Percentiles rank a stretch among this genome's conserved stretches.
Evolutionary conservation across 2,113 vertebrate species (phyloP).

Genomic region (Mustelus asterias): DNA sequence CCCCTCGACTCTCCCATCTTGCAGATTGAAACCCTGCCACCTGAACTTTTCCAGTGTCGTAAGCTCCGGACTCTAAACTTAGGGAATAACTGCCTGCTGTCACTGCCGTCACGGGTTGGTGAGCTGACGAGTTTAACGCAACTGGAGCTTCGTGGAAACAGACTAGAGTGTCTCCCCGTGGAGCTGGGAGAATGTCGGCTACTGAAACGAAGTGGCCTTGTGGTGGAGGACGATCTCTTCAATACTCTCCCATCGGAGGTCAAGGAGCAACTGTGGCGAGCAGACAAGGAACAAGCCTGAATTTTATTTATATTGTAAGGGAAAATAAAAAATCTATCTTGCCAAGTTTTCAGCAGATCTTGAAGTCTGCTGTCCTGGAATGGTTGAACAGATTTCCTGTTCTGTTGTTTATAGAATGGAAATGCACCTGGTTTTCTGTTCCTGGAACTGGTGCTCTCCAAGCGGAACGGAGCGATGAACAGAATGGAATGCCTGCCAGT

Average conservation of each 20-base stretch:
- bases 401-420: neutral
- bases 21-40: constrained; percentile 85
- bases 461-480: neutral
- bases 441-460: neutral
- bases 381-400: neutral
- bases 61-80: constrained; percentile 87
- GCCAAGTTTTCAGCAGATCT: constrained; percentile 17
- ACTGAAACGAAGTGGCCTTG: constrained; percentile 79
- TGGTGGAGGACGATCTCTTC: constrained; percentile 93
- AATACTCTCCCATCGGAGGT: constrained; percentile 85
- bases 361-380: neutral
- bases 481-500: constrained; percentile 26
- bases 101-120: constrained; percentile 79
- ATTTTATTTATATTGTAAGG: constrained; percentile 16
- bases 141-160: constrained; percentile 89
- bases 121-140: constrained; percentile 81
- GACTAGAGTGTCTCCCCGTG: constrained; percentile 85
- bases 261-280: constrained; percentile 86
- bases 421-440: neutral
- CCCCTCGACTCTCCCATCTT: neutral
- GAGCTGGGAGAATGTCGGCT: constrained; percentile 87
- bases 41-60: constrained; percentile 92
- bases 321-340: neutral
- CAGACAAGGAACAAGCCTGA: constrained; percentile 89
- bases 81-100: constrained; percentile 86